Conservation (phyloP, 1,140 invertebrate species). For the Aphelenchoides besseyi region DNA sequence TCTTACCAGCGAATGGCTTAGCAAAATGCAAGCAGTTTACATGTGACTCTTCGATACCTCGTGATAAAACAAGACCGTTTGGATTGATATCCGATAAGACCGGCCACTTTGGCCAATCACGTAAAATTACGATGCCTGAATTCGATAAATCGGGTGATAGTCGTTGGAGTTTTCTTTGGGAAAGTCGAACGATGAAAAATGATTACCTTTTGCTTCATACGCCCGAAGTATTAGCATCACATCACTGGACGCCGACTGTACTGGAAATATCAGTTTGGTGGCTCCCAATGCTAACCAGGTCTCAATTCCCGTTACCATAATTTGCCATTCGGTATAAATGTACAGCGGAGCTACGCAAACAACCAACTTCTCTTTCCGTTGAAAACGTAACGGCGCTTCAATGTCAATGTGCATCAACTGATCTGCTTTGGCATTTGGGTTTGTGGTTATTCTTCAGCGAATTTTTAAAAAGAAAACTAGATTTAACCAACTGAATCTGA, state of each 20-base stretch:
- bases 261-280: slow-evolving; percentile 59
- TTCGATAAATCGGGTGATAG: slow-evolving; percentile 6
- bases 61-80: slow-evolving; percentile 59
- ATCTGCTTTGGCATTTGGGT: slow-evolving; percentile 29
- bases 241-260: slow-evolving; percentile 57
- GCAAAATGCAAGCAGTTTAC: slow-evolving; percentile 61
- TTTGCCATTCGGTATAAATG: slow-evolving; percentile 62
- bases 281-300: slow-evolving; percentile 60
- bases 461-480: slow-evolving; percentile 17
- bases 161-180: not conserved
- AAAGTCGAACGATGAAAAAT: slow-evolving; percentile 13
- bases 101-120: slow-evolving; percentile 62
- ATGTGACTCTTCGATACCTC: slow-evolving; percentile 61
- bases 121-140: slow-evolving; percentile 57
- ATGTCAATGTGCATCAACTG: slow-evolving; percentile 34
- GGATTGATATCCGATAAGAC: slow-evolving; percentile 61
- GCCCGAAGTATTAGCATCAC: slow-evolving; percentile 51
- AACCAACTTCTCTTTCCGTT: slow-evolving; percentile 48
- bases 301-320: slow-evolving; percentile 58
- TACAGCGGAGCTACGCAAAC: slow-evolving; percentile 61
- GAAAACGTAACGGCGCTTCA: slow-evolving; percentile 43
- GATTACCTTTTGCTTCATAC: slow-evolving; percentile 52
- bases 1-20: slow-evolving; percentile 55
- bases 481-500: slow-evolving; percentile 27
- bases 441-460: slow-evolving; percentile 41